These are phyloP conservation scores for Tethya wilhelma DNA, from an alignment of 37 sponge, comb jelly and placozoan species.

Conservation along the genomic window DNA sequence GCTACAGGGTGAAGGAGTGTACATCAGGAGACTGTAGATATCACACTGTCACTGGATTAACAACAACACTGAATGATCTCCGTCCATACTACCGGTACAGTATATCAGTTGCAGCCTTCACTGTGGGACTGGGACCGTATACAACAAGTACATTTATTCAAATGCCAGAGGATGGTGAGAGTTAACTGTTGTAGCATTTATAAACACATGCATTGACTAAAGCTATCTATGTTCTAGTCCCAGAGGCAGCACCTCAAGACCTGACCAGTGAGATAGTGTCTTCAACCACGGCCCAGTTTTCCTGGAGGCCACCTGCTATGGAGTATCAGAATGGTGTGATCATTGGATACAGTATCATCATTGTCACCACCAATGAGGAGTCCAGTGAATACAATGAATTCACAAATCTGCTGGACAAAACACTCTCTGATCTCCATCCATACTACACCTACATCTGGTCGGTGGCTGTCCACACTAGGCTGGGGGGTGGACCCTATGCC, in stretches of 20 bases:
- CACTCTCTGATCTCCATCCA: slow-evolving; percentile 5
- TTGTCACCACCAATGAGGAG: background rate
- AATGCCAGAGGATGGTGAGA: slow-evolving; percentile 30
- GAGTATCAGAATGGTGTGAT: slow-evolving; percentile 38
- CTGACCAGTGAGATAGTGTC: no score
- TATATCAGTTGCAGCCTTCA: background rate
- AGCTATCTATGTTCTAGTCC: no score
- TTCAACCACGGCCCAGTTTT: no score
- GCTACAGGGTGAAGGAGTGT: slow-evolving; percentile 11
- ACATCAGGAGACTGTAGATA: background rate
- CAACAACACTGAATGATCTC: slow-evolving; percentile 6
- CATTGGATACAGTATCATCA: slow-evolving; percentile 11
- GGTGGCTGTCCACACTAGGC: slow-evolving; percentile 12
- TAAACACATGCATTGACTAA: background rate
- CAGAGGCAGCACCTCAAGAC: no score
- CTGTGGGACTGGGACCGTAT: slow-evolving; percentile 4
- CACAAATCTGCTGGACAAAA: background rate
- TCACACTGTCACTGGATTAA: background rate
- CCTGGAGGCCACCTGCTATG: slow-evolving; percentile 25
- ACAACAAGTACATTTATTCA: background rate
- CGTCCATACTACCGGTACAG: slow-evolving; percentile 11
- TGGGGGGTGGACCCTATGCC: slow-evolving; percentile 27
- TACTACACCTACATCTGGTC: background rate
- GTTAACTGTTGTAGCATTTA: background rate
- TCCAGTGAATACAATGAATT: background rate